These are phyloP conservation scores for Desmodus rotundus DNA, from an alignment of 2,113 vertebrate genomes.

Conservation along the genomic window DNA sequence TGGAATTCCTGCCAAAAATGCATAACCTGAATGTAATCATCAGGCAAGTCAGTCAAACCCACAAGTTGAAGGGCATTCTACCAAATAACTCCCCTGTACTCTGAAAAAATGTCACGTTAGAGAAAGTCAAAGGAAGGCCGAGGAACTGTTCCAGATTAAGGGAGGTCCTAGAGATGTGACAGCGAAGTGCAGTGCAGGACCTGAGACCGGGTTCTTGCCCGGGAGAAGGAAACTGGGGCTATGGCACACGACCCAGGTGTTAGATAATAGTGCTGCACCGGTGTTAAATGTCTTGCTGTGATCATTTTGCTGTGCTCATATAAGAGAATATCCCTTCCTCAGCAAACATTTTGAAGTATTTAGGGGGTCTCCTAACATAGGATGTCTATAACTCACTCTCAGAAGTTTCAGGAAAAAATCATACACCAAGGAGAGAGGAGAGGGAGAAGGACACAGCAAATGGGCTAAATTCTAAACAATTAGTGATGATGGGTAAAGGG, in stretches of 20 bases:
- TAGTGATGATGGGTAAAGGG: not conserved
- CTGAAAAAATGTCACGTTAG: not conserved
- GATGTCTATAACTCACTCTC: not conserved
- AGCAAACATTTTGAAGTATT: not conserved
- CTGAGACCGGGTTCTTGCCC: not conserved
- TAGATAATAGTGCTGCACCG: not conserved
- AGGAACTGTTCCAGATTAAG: not conserved
- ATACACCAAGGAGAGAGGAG: not conserved
- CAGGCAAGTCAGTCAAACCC: not conserved
- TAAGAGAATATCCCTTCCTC: not conserved
- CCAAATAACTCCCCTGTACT: not conserved
- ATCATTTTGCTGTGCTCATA: not conserved
- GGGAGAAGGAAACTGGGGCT: not conserved
- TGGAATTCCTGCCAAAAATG: not conserved
- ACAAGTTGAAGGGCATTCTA: not conserved
- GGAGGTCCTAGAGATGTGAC: not conserved
- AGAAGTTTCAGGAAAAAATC: not conserved
- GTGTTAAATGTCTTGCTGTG: not conserved
- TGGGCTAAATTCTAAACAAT: not conserved
- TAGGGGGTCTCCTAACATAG: not conserved
- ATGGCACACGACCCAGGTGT: not conserved
- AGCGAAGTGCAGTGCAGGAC: not conserved
- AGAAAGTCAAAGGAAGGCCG: not conserved
- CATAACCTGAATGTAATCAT: not conserved
- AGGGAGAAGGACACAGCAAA: not conserved